A percentile compares a stretch with the other conserved stretches of the same genome.
Conservation (phyloP, 2,888 invertebrate species). For the Adela reaumurella region DNA sequence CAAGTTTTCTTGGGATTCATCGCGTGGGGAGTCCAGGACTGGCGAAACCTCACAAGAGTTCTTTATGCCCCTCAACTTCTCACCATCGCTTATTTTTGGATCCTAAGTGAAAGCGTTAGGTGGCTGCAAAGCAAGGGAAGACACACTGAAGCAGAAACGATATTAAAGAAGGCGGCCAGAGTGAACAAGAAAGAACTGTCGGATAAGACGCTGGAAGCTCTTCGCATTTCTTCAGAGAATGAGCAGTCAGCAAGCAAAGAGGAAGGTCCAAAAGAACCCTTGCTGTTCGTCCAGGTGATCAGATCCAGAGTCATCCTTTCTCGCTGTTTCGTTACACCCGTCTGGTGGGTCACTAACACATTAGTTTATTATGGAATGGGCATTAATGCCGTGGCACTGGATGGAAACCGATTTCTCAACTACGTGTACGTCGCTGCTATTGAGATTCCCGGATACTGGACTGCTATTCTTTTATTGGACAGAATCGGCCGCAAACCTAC, state of each 20-base stretch:
- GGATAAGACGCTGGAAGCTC: conserved; percentile 43
- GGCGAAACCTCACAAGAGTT: conserved; percentile 65
- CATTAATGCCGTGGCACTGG: conserved; percentile 61
- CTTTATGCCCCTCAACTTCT: conserved; percentile 70
- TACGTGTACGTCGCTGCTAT: conserved; percentile 58
- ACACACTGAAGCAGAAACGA: conserved; percentile 60
- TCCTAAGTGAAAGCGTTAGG: conserved; percentile 70
- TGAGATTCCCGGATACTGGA: conserved; percentile 66
- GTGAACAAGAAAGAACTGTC: conserved; percentile 57
- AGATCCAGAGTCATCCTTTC: conserved; percentile 23
- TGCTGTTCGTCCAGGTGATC: conserved; percentile 29
- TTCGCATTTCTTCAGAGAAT: conserved; percentile 21
- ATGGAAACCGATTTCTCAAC: conserved; percentile 62
- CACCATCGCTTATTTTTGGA: conserved; percentile 65
- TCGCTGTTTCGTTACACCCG: conserved; percentile 29
- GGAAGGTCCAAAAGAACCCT: conserved; percentile 22
- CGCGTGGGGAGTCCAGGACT: conserved; percentile 67
- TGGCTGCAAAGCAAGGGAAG: conserved; percentile 73
- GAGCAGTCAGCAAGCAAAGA: conserved; percentile 21
- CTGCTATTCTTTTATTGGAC: conserved; percentile 58
- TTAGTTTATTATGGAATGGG: conserved; percentile 67
- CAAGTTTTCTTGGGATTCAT: conserved; percentile 68
- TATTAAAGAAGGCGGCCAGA: conserved; percentile 61
- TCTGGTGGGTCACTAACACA: conserved; percentile 64
- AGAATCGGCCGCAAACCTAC: conserved; percentile 58